Evolutionary conservation across 2,113 vertebrate species (phyloP).

Genomic region (Syngnathus scovelli): DNA sequence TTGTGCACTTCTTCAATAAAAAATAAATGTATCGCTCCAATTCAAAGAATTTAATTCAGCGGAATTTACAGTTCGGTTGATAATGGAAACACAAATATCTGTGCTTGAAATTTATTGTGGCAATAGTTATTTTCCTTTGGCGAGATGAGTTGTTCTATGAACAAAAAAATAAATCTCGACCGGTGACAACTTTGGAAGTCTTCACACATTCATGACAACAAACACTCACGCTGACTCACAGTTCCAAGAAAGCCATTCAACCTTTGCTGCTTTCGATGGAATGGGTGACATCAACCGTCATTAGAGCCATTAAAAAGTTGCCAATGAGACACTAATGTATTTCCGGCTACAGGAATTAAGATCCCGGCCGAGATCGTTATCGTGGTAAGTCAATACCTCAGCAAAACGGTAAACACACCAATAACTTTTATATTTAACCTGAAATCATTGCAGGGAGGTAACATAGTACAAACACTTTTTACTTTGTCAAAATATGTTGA

Average conservation of each 20-base stretch:
- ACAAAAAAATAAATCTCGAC: not conserved
- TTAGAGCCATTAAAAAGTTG: conserved; percentile 35
- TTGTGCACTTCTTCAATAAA: too few species aligned
- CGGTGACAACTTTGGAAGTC: conserved; percentile 5
- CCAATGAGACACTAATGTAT: conserved; percentile 32
- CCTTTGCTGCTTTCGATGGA: conserved; percentile 16
- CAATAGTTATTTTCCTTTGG: not conserved
- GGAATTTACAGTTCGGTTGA: too few species aligned
- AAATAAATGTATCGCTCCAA: too few species aligned
- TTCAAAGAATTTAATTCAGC: too few species aligned
- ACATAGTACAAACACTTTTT: not conserved
- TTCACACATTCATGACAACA: not conserved
- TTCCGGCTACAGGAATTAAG: conserved; percentile 19
- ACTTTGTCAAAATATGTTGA: too few species aligned
- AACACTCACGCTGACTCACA: conserved; percentile 42
- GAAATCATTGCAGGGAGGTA: not conserved
- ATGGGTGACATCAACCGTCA: conserved; percentile 27
- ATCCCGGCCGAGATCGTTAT: conserved; percentile 5
- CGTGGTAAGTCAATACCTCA: conserved; percentile 26
- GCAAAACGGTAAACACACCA: conserved; percentile 6
- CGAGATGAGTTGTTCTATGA: not conserved
- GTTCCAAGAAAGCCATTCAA: conserved; percentile 29
- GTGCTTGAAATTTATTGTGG: not conserved
- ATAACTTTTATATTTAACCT: not conserved
- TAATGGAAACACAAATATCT: not conserved